Base-by-base conservation (phyloP, 2,888 invertebrate genomes). In the Nephrotoma guestfalica region DNA sequence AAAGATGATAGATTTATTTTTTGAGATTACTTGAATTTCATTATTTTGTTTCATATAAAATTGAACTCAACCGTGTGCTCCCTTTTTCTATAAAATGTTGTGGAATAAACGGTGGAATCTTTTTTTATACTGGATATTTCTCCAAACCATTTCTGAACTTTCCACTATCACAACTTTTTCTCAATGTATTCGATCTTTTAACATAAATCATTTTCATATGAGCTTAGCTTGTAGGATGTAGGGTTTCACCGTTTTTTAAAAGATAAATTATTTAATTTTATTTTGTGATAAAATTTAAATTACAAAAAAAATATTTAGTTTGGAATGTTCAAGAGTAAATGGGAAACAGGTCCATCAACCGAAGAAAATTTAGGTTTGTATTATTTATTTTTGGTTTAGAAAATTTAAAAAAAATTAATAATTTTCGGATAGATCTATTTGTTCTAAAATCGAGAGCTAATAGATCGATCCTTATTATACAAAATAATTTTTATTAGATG, bases 291-390 rank as follows among this genome's bases (percentile, higher is more conserved):
- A 84, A 84, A 41, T 13, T 84, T 41, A 84, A 86, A 86, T 83
- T 86, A 86, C 41, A 87, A 86, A 87, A 87, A 87, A 86, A 86
- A 87, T 88, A 88, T 87, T 84, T 88, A 91, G 91, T 90, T 89
- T 88, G 90, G 90, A 87, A 90, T 91, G 90, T 90, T 92, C 90
- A 93, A 92, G 94, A 91, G 95, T 93, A 96, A 96, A 92, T 97
- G 97, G 97, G 97, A 97, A 93, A 94, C 93, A 93, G 97, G 97
- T 93, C 94, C 95, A 86, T 86, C 86, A 92, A 95, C 95, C 88
- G 94, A 93, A 89, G 94, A 94, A 89, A 95, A 95, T 93, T 93
- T 97, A 92, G 97, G 97, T 97, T 94, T 95, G 96, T 94, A 92
- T 87, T 87, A 87, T 86, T 86, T 83, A 15, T 45, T 86, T 18